Evolutionary conservation across 2,797 vertebrate genomes (phyloP).

Genomic region (Ficedula albicollis): DNA sequence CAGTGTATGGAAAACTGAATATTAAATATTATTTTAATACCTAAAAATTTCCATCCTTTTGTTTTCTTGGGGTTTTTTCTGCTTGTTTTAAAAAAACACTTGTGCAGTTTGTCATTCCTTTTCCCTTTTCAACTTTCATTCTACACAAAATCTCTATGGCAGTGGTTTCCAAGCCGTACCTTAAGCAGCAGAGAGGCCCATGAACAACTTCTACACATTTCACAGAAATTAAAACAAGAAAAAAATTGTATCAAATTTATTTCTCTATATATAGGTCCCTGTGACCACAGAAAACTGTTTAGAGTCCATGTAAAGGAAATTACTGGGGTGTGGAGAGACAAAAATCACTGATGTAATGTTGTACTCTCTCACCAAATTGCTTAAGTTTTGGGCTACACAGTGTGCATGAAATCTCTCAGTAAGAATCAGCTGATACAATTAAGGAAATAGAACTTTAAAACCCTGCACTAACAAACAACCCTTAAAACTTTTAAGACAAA

Average conservation of each 20-base stretch:
- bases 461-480: background rate
- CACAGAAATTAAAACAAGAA: background rate
- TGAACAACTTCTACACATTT: background rate
- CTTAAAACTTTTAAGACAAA: background rate
- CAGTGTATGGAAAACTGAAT: background rate
- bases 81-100: background rate
- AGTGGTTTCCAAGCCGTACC: background rate
- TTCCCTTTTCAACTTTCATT: background rate
- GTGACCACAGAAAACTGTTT: background rate
- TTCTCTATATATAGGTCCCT: background rate
- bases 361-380: background rate
- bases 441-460: background rate
- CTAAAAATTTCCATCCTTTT: background rate
- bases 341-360: background rate
- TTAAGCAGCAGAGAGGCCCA: background rate
- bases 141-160: background rate
- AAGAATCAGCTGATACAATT: background rate
- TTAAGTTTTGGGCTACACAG: background rate
- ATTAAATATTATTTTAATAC: background rate
- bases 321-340: accelerated
- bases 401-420: background rate
- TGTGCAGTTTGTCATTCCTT: background rate
- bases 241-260: background rate
- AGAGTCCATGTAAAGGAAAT: background rate
- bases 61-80: background rate